Conservation (phyloP, 2,113 vertebrate species). For the Nerophis lumbriciformis region DNA sequence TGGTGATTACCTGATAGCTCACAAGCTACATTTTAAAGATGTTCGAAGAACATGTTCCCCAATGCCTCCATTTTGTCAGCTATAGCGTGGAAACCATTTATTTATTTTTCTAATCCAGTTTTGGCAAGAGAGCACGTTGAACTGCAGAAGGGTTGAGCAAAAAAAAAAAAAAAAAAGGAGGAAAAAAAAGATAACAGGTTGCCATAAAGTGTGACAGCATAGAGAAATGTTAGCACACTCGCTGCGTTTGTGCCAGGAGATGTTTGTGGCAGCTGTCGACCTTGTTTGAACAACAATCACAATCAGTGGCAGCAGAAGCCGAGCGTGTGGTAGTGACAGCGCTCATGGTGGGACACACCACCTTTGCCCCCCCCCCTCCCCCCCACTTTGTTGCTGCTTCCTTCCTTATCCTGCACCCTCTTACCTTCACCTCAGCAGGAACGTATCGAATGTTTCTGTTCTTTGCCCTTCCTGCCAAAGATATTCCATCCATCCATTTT, state of each 20-base stretch:
- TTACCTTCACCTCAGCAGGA: conserved; percentile 12
- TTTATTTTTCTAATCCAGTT: conserved; percentile 12
- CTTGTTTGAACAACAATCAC: conserved; percentile 69
- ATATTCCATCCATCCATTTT: conserved; percentile 26
- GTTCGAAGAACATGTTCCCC: neutral
- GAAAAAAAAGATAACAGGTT: conserved; percentile 55
- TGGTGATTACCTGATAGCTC: too few species aligned
- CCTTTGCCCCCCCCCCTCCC: neutral
- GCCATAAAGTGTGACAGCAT: conserved; percentile 48
- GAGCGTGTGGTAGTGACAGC: conserved; percentile 56
- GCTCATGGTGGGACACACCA: conserved; percentile 27
- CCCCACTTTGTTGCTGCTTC: too few species aligned
- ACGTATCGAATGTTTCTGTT: conserved; percentile 4
- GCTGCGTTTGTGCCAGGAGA: conserved; percentile 31
- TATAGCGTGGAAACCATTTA: neutral
- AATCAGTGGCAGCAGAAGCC: conserved; percentile 56
- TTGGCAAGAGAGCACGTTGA: conserved; percentile 31
- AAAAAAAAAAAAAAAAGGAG: conserved; percentile 21
- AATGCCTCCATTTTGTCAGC: neutral
- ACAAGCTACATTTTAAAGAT: too few species aligned
- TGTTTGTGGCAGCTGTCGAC: conserved; percentile 66
- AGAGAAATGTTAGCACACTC: conserved; percentile 23
- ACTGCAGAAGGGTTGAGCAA: conserved; percentile 54
- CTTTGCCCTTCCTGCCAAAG: neutral
- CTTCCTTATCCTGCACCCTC: conserved; percentile 7